Base-by-base conservation (phyloP, 37 sponge, comb jelly and placozoan genomes). In the Hexactinellida sp. region DNA sequence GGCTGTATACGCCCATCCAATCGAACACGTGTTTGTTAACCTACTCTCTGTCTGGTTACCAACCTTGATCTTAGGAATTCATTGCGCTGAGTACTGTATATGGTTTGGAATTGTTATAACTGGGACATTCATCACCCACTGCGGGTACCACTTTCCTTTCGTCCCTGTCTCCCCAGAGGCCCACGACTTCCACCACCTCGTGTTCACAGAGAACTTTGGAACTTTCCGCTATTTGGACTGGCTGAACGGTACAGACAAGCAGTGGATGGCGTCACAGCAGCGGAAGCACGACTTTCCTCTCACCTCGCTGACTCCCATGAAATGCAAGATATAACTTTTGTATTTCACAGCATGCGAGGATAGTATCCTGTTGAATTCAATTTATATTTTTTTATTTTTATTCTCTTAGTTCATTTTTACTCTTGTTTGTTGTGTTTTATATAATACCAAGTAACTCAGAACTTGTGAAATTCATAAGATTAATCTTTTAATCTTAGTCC, bases 171-270 rank as follows among this genome's bases (percentile, higher is more conserved):
- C 76, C 13, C 76, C 76, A n/a, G 76, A 63, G 34, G 19, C 3
- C 13, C 76, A 63, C 34, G 76, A 63, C 13, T 63, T 63, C 76
- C 76, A 63, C 13, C 76, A 63, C 13, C 76, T 63, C 21, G 76
- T 63, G 28, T 63, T 63, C 30, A 63, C 76, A 25, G 76, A 63
- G 76, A 63, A 63, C 76, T 63, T 63, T n/a, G 76, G 76, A 10
- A 63, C 32, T n/a, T 63, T 63, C 76, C 76, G 76, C 32, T 63
- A 63, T 28, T 23, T 63, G 30, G 76, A 63, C 30, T 63, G 76
- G 76, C 76, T 63, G 30, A 10, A 63, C 13, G 76, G 76, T 10
- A 63, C 76, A 32, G 76, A 63, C 76, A 63, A n/a, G 13, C 76
- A 63, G 76, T 63, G 76, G 76, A 7, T 21, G 30, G 76, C 76